Evolutionary conservation across 2,888 invertebrate genomes (phyloP), one percentile per base, ranked within the genome.

Genomic region (Sesamia inferens): DNA sequence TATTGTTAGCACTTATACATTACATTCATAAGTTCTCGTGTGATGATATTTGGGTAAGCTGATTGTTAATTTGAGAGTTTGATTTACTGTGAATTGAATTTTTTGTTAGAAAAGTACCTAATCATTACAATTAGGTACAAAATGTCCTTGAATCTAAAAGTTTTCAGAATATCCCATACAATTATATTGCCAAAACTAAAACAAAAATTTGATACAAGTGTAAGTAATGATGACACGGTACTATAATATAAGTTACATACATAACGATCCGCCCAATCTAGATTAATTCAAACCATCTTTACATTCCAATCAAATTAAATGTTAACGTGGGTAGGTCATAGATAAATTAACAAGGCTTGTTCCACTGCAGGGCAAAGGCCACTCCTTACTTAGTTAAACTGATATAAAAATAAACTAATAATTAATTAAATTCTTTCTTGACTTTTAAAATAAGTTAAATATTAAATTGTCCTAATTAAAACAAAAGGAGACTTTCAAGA

Each of bases 401-500:
- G 10, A 51, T 51, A 10, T 51, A 51, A 51, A 51, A 51, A 51
- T 19, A 51, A 51, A 51, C 51, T 51, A 51, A 8, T 3, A 51
- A 7, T 47, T 71, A 16, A 75, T 57, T 62, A 55, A 16, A 57
- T 44, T 71, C 14, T 3, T 58, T 48, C 22, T 42, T 22, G 16
- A 48, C 54, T 31, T 31, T 64, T 64, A 19, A 31, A 72, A 47
- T 19, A 55, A 65, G 22, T 80, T 39, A 74, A 77, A 80, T 67
- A 75, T 63, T 31, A 57, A 75, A 39, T 42, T 47, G 24, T 62
- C n/a, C 22, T 54, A 24, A 0, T 0, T 63, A 22, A 62, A 8
- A 63, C 71, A 68, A 65, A 61, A 31, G n/a, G 11, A 44, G 66
- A 68, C 59, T 62, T 79, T 59, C 7, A 14, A 61, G 44, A 57